A percentile compares a stretch with the other conserved stretches of the same genome.
Evolutionary conservation across 2,888 invertebrate species (phyloP).

Genomic region (Endotricha flammealis): DNA sequence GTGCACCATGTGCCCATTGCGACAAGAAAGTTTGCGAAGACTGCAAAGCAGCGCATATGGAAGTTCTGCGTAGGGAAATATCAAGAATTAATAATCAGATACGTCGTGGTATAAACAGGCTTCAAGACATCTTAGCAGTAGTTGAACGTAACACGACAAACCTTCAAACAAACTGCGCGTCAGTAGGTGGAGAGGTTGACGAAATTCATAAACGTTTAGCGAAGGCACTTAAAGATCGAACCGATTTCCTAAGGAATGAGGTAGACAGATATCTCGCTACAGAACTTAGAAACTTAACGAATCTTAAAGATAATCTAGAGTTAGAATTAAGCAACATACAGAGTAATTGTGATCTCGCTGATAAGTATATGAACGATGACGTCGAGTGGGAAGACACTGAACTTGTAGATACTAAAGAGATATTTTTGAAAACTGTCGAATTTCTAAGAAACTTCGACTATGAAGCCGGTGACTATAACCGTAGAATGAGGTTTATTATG

Average conservation of each 20-base stretch:
- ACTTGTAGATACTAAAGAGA: slow-evolving; percentile 96
- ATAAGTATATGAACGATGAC: slow-evolving; percentile 94
- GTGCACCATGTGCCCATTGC: slow-evolving; percentile 94
- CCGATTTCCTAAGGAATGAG: slow-evolving; percentile 91
- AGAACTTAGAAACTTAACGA: slow-evolving; percentile 90
- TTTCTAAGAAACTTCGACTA: slow-evolving; percentile 96
- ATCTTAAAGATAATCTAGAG: slow-evolving; percentile 95
- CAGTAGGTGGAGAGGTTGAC: slow-evolving; percentile 95
- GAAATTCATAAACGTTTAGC: slow-evolving; percentile 92
- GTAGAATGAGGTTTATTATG: slow-evolving; percentile 91
- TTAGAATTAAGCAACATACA: slow-evolving; percentile 96
- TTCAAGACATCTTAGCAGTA: slow-evolving; percentile 89
- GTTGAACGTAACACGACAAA: slow-evolving; percentile 94
- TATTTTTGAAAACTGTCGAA: slow-evolving; percentile 96
- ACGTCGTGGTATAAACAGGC: slow-evolving; percentile 90
- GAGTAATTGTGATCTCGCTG: slow-evolving; percentile 97
- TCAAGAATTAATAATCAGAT: slow-evolving; percentile 93
- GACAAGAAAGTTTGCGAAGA: slow-evolving; percentile 98
- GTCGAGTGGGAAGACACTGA: slow-evolving; percentile 96
- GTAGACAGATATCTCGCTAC: slow-evolving; percentile 94
- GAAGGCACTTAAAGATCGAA: slow-evolving; percentile 93
- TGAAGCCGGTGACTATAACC: slow-evolving; percentile 92
- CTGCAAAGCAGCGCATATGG: slow-evolving; percentile 97
- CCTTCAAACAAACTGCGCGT: slow-evolving; percentile 92
- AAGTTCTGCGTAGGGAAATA: slow-evolving; percentile 94